Evolutionary conservation across 2,113 vertebrate species (phyloP), one percentile per base, ranked within the genome.

Genomic region (Pungitius pungitius): DNA sequence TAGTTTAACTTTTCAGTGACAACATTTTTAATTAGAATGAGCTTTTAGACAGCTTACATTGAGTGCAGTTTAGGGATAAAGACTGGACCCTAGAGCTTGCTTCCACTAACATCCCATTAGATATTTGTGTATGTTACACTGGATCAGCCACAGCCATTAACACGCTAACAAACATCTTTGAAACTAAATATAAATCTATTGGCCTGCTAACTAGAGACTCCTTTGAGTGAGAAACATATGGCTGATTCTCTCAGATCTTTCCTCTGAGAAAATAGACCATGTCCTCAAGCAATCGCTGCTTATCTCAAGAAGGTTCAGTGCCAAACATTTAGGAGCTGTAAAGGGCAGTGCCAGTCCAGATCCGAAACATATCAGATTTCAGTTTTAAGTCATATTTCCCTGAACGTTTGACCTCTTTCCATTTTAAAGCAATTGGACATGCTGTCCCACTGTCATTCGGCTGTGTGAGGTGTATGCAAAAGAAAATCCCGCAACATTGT

Each of bases 401-500:
- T 57, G 6, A 54, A 52, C 40, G 52, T 26, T 54, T 47, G 43
- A 55, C 43, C 52, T 55, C 51, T 57, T 26, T 0, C 9, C 24
- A 37, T 69, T 4, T 49, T 35, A 20, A 47, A 22, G 20, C 20
- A 24, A 15, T 57, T 42, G 56, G 30, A 73, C 55, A 35, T 27
- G 18, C 54, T 27, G 39, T 65, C 39, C 55, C 22, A 6, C 74
- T 84, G 74, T 84, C 72, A 73, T 81, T 69, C 69, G 27, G 39
- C 33, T 39, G 27, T 15, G 40, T 12, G n/a, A 75, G 30, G 66
- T 35, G 2, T 74, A 51, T 56, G 52, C 37, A 68, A 64, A 78
- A 47, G 75, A 82, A 80, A 66, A 59, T 77, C 80, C 10, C 15
- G 73, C 12, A 7, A 47, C 73, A 75, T 81, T 22, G 22, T 67